Evolutionary conservation across 2,113 vertebrate species (phyloP), one percentile per base, ranked within the genome.

Genomic region (Strix uralensis): DNA sequence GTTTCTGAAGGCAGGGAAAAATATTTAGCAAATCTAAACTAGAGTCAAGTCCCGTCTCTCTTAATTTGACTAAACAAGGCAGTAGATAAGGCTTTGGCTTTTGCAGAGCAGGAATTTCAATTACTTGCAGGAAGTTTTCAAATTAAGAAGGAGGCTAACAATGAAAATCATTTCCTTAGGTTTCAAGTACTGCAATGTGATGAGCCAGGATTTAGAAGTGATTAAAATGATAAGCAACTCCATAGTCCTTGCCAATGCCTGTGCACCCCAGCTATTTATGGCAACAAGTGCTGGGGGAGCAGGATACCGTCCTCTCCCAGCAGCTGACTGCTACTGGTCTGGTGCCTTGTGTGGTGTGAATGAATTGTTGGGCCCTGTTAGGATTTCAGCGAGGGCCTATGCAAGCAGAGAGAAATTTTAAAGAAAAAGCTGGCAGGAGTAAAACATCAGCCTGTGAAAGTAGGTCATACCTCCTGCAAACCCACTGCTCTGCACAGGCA

Each of bases 121-220:
- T 97, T 96, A 93, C 95, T 97, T 57, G 17, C 90, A 78, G 77
- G 96, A 95, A 96, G 86, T 94, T 95, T 96, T 96, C 94, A 71
- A 90, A 94, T 96, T 92, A 72, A 78, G 95, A 38, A 96, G 96
- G 88, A 86, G 86, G 81, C 80, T 90, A 86, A 91, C 94, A 90
- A 93, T 94, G 67, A 88, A 86, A 94, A 91, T 80, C 46, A 90
- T 97, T 97, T 96, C 96, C 92, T 89, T 73, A 74, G 82, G 89
- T 94, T 96, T 94, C 49, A 51, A 88, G 90, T 77, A 78, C 82
- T 80, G 92, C 59, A 16, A 13, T 7, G 5, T 47, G 96, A 93
- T 59, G 84, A 92, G 88, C 22, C 36, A 25, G 78, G 57, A 65
- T 96, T 96, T 92, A 51, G 80, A 86, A 89, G 87, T 38, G 86